Evolutionary conservation across 2,113 vertebrate species (phyloP).

Genomic region (Perccottus glenii): DNA sequence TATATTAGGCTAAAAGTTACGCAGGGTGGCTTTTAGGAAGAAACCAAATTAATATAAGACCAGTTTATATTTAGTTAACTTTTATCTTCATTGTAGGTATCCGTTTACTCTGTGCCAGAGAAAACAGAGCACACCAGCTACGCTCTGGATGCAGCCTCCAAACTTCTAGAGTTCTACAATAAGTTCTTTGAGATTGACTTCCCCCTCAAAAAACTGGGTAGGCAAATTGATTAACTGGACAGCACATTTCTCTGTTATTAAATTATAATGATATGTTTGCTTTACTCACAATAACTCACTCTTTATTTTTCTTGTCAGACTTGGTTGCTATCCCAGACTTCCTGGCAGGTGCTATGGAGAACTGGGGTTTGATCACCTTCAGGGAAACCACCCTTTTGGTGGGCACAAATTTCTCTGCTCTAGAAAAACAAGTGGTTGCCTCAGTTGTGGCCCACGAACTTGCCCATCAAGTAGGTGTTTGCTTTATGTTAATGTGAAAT

Average conservation of each 20-base stretch:
- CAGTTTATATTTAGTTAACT: background rate
- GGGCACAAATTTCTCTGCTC: constrained; percentile 81
- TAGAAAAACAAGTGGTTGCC: constrained; percentile 89
- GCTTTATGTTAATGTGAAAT: background rate
- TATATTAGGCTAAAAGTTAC: too few relatives aligned
- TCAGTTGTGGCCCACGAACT: constrained; percentile 92
- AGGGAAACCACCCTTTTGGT: constrained; percentile 87
- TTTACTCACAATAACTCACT: background rate
- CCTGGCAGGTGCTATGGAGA: constrained; percentile 95
- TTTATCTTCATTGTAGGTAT: constrained; percentile 78
- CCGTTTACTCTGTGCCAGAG: constrained; percentile 86
- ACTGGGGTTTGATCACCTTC: constrained; percentile 95
- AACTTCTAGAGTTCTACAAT: constrained; percentile 90
- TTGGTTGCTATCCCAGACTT: constrained; percentile 94
- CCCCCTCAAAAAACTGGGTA: constrained; percentile 91
- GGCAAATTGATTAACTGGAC: constrained; percentile 34
- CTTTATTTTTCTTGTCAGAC: constrained; percentile 76
- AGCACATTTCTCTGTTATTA: background rate
- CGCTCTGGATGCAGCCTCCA: constrained; percentile 83
- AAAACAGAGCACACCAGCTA: constrained; percentile 84
- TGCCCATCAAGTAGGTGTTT: constrained; percentile 89
- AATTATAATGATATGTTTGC: background rate
- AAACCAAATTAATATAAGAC: background rate
- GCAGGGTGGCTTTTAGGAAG: too few relatives aligned
- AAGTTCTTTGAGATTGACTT: constrained; percentile 86